A percentile compares a stretch with the other conserved stretches of the same genome.
phyloP scores from a whole-genome alignment of 2,797 vertebrate species.

The Apodemus agrarius region DNA sequence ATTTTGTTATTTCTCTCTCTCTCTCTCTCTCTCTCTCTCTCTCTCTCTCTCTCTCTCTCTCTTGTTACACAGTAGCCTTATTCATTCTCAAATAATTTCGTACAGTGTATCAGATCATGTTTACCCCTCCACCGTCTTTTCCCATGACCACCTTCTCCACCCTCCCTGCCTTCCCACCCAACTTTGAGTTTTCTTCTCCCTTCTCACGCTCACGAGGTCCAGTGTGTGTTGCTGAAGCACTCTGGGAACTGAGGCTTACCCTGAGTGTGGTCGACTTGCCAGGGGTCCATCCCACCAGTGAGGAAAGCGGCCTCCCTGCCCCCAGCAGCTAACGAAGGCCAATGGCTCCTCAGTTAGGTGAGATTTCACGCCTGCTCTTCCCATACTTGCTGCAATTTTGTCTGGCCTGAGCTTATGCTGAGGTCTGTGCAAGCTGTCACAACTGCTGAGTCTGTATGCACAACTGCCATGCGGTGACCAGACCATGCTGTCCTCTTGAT shows the following conservation, averaged over 20 bases:
- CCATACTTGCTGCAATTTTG: neutral
- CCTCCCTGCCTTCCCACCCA: neutral
- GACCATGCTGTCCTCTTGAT: neutral
- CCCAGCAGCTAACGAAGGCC: neutral
- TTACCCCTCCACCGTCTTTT: neutral
- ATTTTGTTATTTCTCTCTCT: neutral
- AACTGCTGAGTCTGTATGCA: neutral
- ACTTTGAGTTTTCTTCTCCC: neutral
- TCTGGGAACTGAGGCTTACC: neutral
- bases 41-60: too few relatives aligned
- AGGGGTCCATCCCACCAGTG: neutral
- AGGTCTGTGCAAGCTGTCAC: neutral
- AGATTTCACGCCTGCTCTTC: neutral
- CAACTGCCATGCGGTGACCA: neutral
- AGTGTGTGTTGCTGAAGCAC: neutral
- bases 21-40: neutral
- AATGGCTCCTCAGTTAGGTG: neutral
- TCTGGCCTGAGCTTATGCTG: neutral
- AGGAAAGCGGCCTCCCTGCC: neutral
- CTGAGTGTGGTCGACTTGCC: neutral
- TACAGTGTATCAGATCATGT: neutral
- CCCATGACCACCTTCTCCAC: neutral
- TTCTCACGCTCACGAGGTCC: neutral
- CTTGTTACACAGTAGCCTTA: neutral
- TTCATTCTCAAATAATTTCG: neutral